These are phyloP conservation scores for Drosophila anceps DNA, from an alignment of 2,888 invertebrate genomes.

Conservation along the genomic window DNA sequence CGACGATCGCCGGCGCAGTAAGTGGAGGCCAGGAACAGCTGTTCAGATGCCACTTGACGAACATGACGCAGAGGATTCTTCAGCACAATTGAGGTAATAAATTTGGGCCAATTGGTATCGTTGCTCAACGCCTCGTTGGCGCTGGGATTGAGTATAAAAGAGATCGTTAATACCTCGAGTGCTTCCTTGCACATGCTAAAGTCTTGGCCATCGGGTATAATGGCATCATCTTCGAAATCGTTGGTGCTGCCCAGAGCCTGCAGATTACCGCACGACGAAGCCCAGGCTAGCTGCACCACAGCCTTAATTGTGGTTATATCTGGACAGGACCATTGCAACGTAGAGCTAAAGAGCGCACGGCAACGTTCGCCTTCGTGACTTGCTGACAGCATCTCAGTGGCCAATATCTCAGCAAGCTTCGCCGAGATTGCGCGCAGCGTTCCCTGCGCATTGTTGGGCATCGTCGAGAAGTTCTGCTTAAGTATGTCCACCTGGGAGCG, in stretches of 20 bases:
- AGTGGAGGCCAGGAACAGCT: conserved; percentile 84
- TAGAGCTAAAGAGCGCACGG: conserved; percentile 86
- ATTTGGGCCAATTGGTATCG: conserved; percentile 94
- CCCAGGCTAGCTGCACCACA: conserved; percentile 92
- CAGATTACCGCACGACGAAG: conserved; percentile 90
- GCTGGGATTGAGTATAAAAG: conserved; percentile 95
- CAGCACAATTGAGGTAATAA: conserved; percentile 94
- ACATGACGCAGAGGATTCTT: conserved; percentile 91
- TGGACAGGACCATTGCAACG: conserved; percentile 89
- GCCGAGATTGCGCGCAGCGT: conserved; percentile 93
- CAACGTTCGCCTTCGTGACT: conserved; percentile 86
- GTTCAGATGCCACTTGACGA: conserved; percentile 85
- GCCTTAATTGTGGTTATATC: conserved; percentile 90
- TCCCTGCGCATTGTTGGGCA: conserved; percentile 93
- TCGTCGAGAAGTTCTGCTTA: conserved; percentile 92
- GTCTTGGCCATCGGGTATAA: conserved; percentile 89
- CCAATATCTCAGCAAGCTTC: conserved; percentile 92
- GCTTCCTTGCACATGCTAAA: conserved; percentile 94
- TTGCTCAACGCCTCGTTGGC: conserved; percentile 92
- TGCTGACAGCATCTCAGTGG: conserved; percentile 88
- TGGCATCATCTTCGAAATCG: conserved; percentile 85
- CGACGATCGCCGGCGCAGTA: conserved; percentile 85
- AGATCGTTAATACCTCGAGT: conserved; percentile 95
- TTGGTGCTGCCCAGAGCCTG: conserved; percentile 89
- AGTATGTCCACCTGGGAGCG: conserved; percentile 88